Base-by-base conservation (phyloP, 2,797 vertebrate species). In the Rhinophrynus dorsalis region DNA sequence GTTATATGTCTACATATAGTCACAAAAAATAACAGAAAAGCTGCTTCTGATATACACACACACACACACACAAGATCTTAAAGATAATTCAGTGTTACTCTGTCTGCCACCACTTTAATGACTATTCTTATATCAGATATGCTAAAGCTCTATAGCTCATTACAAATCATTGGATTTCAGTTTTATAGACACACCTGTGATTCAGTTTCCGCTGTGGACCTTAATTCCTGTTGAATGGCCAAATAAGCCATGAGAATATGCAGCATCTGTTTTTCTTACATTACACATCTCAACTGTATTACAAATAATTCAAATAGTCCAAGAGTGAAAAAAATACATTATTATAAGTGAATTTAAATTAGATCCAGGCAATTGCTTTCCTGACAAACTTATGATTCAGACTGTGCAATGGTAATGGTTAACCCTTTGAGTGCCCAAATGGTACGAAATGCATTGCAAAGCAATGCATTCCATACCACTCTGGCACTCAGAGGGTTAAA, bases 221-320 rank as follows among this genome's bases (percentile, higher is more conserved):
- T 52, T 68, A 55, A 71, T 57, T 64, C 60, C 32, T 10, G 24
- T 27, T 56, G 32, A 71, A 71, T 64, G 23, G 48, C 52, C 23
- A 57, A 71, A 71, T 71, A 64, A 71, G 30, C 60, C 30, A 30
- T 56, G 21, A 64, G 60, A 64, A 57, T 57, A 63, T 48, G 51
- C 51, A 63, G 62, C 68, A 71, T 71, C 68, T 71, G 68, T 57
- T 71, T 64, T 71, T 18, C 60, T 71, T 50, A 64, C 38, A 24
- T 48, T 67, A 33, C 51, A 56, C 63, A 45, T 64, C 24, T 57
- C 57, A 13, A 60, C 30, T 60, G 51, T 60, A 32, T 56, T 47
- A 52, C 60, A 54, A 71, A 64, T 57, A 71, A 64, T 64, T 64
- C 48, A 50, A 56, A 71, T 57, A 40, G 59, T 33, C 51, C 57